Evolutionary conservation across 2,888 invertebrate species (phyloP).

Genomic region (Myopa tessellatipennis): DNA sequence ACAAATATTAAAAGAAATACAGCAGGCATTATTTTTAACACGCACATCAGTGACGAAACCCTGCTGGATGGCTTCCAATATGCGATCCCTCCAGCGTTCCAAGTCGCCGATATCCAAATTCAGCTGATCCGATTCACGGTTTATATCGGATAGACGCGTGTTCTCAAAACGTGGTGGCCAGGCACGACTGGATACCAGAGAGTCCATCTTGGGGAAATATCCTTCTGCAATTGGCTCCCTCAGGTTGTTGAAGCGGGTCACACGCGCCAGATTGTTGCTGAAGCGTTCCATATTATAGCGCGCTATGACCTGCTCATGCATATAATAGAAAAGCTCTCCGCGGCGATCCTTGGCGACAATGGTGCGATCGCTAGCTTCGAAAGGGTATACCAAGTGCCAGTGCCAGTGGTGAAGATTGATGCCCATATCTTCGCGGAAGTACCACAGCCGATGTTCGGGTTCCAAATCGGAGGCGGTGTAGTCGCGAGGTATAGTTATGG

Average conservation of each 20-base stretch:
- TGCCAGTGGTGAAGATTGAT: slow-evolving; percentile 72
- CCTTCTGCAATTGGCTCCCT: slow-evolving; percentile 79
- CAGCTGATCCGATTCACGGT: slow-evolving; percentile 77
- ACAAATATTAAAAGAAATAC: not conserved
- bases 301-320: slow-evolving; percentile 74
- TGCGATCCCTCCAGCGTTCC: slow-evolving; percentile 81
- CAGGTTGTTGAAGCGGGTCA: slow-evolving; percentile 75
- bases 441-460: slow-evolving; percentile 77
- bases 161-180: slow-evolving; percentile 79
- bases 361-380: slow-evolving; percentile 73
- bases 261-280: slow-evolving; percentile 76
- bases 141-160: slow-evolving; percentile 72
- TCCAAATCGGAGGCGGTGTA: slow-evolving; percentile 81
- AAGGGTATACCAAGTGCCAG: slow-evolving; percentile 79
- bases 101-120: slow-evolving; percentile 77
- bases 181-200: slow-evolving; percentile 78
- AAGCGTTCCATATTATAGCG: slow-evolving; percentile 83
- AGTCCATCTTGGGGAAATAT: slow-evolving; percentile 87
- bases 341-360: slow-evolving; percentile 76
- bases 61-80: slow-evolving; percentile 78
- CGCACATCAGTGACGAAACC: slow-evolving; percentile 72
- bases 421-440: slow-evolving; percentile 72
- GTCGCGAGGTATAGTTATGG: slow-evolving; percentile 73
- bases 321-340: slow-evolving; percentile 84
- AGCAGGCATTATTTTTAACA: slow-evolving; percentile 10